Evolutionary conservation across 2,797 vertebrate species (phyloP).

Genomic region (Margarornis squamiger): DNA sequence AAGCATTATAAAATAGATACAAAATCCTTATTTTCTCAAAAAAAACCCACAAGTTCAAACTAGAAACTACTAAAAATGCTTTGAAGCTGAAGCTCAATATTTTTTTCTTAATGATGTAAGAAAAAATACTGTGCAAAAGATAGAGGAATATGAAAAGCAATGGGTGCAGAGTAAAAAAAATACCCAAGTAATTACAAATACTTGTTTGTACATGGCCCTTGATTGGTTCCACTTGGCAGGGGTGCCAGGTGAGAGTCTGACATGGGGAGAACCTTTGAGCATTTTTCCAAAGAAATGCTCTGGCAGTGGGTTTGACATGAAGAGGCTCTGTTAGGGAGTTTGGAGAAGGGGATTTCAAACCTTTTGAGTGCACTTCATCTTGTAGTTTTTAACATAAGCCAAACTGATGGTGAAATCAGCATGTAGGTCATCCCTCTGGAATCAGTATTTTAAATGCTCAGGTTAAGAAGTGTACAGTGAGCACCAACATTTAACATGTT

Average conservation of each 20-base stretch:
- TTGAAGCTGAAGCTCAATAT: background rate
- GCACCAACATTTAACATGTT: background rate
- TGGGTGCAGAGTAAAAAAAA: background rate
- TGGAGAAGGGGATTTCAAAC: background rate
- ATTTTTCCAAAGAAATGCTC: background rate
- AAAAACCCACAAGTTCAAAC: background rate
- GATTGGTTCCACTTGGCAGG: accelerated
- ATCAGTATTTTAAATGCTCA: accelerated
- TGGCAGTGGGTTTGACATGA: background rate
- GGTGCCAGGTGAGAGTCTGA: background rate
- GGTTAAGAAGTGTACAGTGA: background rate
- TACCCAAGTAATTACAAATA: background rate
- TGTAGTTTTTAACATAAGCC: background rate
- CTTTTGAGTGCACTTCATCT: background rate
- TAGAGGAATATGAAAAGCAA: background rate
- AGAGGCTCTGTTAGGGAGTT: background rate
- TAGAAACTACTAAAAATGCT: background rate
- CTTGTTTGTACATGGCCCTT: background rate
- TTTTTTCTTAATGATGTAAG: background rate
- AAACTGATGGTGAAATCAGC: background rate
- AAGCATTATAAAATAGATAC: background rate
- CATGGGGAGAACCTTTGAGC: accelerated
- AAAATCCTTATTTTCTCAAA: background rate
- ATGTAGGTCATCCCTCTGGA: background rate
- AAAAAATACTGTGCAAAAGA: background rate